Evolutionary conservation across 1,140 invertebrate species (phyloP), one percentile per base, ranked within the genome.

Genomic region (Brachionus plicatilis): DNA sequence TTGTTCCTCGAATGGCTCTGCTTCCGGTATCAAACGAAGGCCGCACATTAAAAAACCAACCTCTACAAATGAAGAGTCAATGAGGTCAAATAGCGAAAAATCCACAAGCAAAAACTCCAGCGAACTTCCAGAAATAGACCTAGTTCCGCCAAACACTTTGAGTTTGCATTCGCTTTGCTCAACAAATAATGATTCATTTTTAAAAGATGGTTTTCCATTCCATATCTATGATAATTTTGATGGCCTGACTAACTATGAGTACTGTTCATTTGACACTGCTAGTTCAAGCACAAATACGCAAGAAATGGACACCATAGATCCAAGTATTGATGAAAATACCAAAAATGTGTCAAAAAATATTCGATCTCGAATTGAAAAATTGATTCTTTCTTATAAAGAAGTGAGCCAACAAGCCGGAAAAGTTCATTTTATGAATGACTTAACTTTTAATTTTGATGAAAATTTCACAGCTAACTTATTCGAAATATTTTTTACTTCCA

Each of bases 371-470:
- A 76, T 76, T 14, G 72, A 76, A 76, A 76, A 50, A 27, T 76
- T 76, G 43, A 76, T 76, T 50, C 43, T 72, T 17, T 72, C 68
- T 20, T 72, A 72, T 14, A 76, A 50, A 37, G 45, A 76, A 50
- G 20, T 76, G 2, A 50, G 12, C 11, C 47, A 76, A 12, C 43
- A 76, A 50, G 5, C 43, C 8, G 72, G 68, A 43, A 72, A 72
- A 72, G 68, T 72, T 72, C 68, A 72, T 50, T 76, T 50, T 76
- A 50, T 47, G 20, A 76, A 50, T n/a, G 72, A 76, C 33, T 76
- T 72, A 43, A 72, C 12, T 11, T 72, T 76, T 33, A 76, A 76
- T 29, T 76, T 76, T 76, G 72, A 76, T 76, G 72, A 76, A 50
- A 50, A 47, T 53, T 76, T 76, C 50, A 17, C 47, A 20, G 1